These are phyloP conservation scores for Paraescarpia echinospica DNA, from an alignment of 1,140 invertebrate species.

Conservation along the genomic window DNA sequence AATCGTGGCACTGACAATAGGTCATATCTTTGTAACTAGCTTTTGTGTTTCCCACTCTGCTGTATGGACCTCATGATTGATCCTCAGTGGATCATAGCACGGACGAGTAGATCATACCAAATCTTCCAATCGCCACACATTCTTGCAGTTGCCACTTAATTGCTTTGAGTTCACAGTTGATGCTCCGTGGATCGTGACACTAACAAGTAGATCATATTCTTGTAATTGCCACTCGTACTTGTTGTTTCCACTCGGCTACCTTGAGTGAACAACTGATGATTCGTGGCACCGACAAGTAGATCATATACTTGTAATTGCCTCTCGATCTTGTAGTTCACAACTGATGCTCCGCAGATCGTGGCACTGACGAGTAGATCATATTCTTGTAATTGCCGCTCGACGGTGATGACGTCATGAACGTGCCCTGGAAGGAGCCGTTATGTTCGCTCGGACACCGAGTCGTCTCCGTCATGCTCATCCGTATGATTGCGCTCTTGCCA, in stretches of 20 bases:
- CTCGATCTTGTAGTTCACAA: neutral
- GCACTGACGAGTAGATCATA: neutral
- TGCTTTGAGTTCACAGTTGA: neutral
- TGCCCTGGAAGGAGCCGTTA: neutral
- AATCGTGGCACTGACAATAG: neutral
- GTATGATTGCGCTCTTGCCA: neutral
- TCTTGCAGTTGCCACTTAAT: neutral
- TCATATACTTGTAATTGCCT: neutral
- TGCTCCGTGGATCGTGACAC: neutral
- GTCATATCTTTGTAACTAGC: neutral
- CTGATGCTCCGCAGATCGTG: too few relatives aligned
- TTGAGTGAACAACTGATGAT: too few relatives aligned
- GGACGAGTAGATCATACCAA: neutral
- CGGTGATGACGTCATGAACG: neutral
- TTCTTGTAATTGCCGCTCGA: neutral
- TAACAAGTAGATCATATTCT: neutral
- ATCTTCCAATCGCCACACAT: too few relatives aligned
- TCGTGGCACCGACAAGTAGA: neutral
- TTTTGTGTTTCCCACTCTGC: too few relatives aligned
- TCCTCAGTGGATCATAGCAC: neutral
- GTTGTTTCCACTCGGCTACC: too few relatives aligned
- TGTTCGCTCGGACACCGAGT: neutral
- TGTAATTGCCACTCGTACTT: neutral
- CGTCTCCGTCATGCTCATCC: slow-evolving; percentile 6
- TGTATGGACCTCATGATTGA: neutral